phyloP scores from a whole-genome alignment of 2,888 invertebrate genomes.

The Eilema caniola region DNA sequence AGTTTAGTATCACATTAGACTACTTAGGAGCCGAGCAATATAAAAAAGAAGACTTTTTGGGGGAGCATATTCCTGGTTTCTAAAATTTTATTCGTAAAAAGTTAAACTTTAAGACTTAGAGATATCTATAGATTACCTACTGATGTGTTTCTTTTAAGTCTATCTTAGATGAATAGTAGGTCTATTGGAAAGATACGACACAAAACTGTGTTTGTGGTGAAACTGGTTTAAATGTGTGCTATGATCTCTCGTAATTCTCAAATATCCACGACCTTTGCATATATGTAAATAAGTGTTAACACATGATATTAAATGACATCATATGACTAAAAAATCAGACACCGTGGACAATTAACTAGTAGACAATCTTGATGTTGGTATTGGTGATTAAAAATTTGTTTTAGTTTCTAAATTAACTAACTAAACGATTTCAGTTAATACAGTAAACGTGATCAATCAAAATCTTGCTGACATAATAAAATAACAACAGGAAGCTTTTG shows the following conservation, averaged over 20 bases:
- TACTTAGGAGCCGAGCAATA: neutral
- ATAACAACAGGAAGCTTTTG: slow-evolving; percentile 3
- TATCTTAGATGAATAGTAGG: neutral
- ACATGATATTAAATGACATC: slow-evolving; percentile 33
- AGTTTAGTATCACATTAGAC: too few relatives aligned
- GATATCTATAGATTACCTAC: too few relatives aligned
- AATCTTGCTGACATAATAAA: slow-evolving; percentile 3
- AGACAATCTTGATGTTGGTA: slow-evolving; percentile 10
- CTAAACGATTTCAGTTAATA: slow-evolving; percentile 9
- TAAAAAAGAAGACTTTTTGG: neutral
- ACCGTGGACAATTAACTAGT: slow-evolving; percentile 4
- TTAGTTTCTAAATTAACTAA: slow-evolving; percentile 6
- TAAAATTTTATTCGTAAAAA: too few relatives aligned
- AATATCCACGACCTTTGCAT: slow-evolving; percentile 36
- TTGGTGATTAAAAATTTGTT: slow-evolving; percentile 15
- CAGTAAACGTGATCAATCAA: neutral
- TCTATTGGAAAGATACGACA: neutral
- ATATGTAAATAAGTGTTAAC: slow-evolving; percentile 27
- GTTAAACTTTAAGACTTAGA: too few relatives aligned
- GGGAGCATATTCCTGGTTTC: too few relatives aligned
- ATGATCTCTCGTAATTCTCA: slow-evolving; percentile 39
- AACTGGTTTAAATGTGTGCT: neutral
- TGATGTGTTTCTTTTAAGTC: neutral
- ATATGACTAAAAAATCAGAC: slow-evolving; percentile 22
- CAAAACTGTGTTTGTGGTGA: neutral